Conservation (phyloP, 2,113 vertebrate genomes). For the Tragelaphus imberbis region DNA sequence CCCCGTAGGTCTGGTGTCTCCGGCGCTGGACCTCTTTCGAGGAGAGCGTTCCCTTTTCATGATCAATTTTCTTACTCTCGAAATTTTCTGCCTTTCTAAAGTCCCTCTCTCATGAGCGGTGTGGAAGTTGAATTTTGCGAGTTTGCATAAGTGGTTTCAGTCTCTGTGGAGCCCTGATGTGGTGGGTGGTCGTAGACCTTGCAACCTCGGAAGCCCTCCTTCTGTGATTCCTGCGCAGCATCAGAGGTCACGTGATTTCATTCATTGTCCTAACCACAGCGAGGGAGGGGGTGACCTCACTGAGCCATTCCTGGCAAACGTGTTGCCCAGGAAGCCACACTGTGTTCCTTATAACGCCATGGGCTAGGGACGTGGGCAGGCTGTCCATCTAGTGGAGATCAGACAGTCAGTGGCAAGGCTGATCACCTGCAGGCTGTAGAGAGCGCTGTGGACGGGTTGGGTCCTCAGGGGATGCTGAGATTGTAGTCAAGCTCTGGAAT, state of each 20-base stretch:
- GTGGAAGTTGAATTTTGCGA: background rate
- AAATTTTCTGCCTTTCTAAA: background rate
- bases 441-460: background rate
- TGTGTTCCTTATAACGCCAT: background rate
- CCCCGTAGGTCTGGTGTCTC: background rate
- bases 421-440: background rate
- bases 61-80: background rate
- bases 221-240: background rate
- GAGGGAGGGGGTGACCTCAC: background rate
- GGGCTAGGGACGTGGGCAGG: rapidly evolving
- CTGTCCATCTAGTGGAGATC: background rate
- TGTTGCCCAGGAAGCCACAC: background rate
- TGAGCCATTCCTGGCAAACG: background rate
- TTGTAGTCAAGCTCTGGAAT: background rate
- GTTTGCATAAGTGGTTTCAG: background rate
- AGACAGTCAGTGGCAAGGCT: background rate
- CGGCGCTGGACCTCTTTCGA: background rate
- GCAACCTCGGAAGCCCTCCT: background rate
- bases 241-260: background rate
- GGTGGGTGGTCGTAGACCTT: background rate
- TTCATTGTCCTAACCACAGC: background rate
- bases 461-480: background rate
- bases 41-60: background rate
- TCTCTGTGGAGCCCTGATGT: background rate
- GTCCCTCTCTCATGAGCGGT: background rate